Evolutionary conservation across 2,113 vertebrate genomes (phyloP).

Genomic region (Bujurquina vittata): DNA sequence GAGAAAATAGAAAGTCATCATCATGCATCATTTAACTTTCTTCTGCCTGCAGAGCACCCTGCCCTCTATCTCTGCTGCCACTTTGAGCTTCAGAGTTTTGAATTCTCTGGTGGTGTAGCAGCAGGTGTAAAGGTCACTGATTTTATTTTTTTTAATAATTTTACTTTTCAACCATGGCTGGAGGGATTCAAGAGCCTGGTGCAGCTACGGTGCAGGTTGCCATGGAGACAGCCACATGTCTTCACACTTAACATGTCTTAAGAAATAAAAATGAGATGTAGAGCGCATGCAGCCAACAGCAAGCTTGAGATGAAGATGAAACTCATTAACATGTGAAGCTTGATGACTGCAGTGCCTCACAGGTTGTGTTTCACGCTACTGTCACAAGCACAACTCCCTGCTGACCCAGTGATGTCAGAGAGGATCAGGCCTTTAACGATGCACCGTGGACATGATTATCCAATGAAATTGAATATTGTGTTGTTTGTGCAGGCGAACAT

Average conservation of each 20-base stretch:
- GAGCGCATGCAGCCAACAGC: not conserved
- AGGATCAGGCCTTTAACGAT: not conserved
- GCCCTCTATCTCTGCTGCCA: not conserved
- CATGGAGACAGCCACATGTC: constrained; percentile 11
- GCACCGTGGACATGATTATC: not conserved
- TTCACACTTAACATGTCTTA: not conserved
- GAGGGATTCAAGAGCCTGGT: not conserved
- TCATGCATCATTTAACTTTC: constrained; percentile 16
- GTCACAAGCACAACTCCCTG: not conserved
- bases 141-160: not conserved
- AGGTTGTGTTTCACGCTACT: not conserved
- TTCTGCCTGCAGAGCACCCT: not conserved
- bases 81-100: not conserved
- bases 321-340: not conserved
- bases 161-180: not conserved
- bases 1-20: not conserved
- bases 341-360: not conserved
- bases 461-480: not conserved
- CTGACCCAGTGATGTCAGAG: not conserved
- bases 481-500: not conserved
- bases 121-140: not conserved
- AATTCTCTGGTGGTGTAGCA: not conserved
- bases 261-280: not conserved
- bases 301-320: not conserved
- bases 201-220: constrained; percentile 1